Conservation (phyloP, 1,140 invertebrate genomes). For the Octopus bimaculoides region DNA sequence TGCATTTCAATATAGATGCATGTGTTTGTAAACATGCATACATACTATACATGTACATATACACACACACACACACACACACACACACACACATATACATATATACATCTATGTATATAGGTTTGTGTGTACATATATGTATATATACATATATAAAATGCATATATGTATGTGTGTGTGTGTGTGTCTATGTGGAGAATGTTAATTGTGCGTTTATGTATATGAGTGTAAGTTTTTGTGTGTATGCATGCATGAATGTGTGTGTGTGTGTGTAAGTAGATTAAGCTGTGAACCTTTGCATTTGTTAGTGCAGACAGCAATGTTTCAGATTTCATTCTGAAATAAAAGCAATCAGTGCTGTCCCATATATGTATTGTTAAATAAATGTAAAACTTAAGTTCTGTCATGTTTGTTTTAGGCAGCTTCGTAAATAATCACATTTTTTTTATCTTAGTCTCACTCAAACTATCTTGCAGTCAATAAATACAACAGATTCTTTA, state of each 20-base stretch:
- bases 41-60: not conserved
- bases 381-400: too few species aligned
- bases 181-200: not conserved
- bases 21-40: not conserved
- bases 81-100: not conserved
- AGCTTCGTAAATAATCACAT: too few species aligned
- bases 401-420: too few species aligned
- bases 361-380: too few species aligned
- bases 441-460: too few species aligned
- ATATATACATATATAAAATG: not conserved
- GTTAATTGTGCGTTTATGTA: not conserved
- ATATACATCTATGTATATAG: not conserved
- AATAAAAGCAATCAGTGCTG: too few species aligned
- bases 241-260: not conserved
- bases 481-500: too few species aligned
- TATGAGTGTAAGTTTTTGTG: not conserved
- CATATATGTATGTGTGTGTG: not conserved
- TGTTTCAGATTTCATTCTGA: too few species aligned
- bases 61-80: not conserved
- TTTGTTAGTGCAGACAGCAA: too few species aligned
- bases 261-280: too few species aligned
- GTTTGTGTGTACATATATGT: not conserved
- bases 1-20: not conserved
- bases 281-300: too few species aligned
- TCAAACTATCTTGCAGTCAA: too few species aligned